phyloP scores from a whole-genome alignment of 2,797 vertebrate species.

The Buphagus erythrorhynchus region DNA sequence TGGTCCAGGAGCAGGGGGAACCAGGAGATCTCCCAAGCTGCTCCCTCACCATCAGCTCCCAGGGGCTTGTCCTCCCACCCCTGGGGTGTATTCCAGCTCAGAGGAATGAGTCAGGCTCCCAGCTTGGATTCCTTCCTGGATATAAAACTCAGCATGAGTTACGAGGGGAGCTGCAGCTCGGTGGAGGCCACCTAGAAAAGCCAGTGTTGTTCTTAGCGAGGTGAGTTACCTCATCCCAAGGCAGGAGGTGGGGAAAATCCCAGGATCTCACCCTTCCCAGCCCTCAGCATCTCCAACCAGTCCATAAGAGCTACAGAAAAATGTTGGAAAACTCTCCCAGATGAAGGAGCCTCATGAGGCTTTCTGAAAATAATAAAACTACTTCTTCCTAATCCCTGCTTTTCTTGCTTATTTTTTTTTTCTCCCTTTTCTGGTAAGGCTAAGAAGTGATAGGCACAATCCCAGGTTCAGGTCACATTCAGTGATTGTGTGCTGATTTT shows the following conservation, averaged over 20 bases:
- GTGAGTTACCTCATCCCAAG: conserved; percentile 38
- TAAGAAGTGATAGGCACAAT: not conserved
- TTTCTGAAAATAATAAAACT: not conserved
- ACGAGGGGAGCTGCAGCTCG: not conserved
- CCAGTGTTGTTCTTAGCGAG: not conserved
- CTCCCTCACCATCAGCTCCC: not conserved
- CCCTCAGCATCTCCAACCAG: not conserved
- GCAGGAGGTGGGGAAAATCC: not conserved
- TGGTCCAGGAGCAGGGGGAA: not conserved
- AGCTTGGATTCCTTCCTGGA: not conserved
- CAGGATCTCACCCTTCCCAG: not conserved
- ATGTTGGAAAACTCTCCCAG: not conserved
- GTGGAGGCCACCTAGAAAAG: conserved; percentile 7
- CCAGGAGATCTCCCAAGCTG: not conserved
- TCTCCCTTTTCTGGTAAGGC: accelerated
- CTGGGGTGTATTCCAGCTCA: not conserved
- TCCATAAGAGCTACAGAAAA: not conserved
- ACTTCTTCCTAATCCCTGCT: not conserved
- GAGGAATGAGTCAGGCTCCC: conserved; percentile 20
- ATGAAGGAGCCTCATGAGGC: not conserved
- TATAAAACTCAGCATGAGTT: conserved; percentile 20
- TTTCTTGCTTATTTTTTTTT: not conserved
- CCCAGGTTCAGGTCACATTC: not conserved
- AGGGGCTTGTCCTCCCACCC: not conserved
- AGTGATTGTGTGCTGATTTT: not conserved